phyloP scores from a whole-genome alignment of 2,888 invertebrate species.

The Trissoscelio sp. region DNA sequence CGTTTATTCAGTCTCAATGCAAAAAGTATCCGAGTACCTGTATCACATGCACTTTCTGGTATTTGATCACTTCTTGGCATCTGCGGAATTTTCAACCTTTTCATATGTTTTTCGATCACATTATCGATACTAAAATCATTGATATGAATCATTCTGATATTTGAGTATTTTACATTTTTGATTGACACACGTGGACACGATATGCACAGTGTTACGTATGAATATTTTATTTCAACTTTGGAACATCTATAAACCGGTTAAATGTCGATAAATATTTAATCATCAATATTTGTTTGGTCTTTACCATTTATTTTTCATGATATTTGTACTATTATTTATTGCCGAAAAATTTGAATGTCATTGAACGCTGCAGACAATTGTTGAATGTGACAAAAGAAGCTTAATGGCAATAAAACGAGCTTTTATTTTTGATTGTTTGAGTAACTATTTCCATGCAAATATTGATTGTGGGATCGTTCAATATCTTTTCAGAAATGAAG shows the following conservation, averaged over 20 bases:
- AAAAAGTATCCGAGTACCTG: slow-evolving; percentile 65
- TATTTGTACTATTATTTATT: background rate
- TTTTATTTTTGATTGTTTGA: background rate
- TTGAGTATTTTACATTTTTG: background rate
- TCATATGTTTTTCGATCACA: slow-evolving; percentile 37
- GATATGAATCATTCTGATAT: background rate
- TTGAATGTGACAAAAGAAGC: background rate
- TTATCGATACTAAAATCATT: slow-evolving; percentile 1
- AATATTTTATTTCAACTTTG: background rate
- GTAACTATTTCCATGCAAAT: background rate
- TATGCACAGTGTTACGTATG: too few relatives aligned
- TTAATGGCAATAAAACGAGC: background rate
- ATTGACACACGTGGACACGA: background rate
- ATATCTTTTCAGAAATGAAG: background rate
- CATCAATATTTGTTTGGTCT: too few relatives aligned
- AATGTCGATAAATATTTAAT: too few relatives aligned
- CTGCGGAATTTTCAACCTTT: slow-evolving; percentile 62
- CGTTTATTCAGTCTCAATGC: slow-evolving; percentile 68
- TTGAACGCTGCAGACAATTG: slow-evolving; percentile 5
- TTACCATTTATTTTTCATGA: too few relatives aligned
- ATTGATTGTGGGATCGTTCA: background rate
- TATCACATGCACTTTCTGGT: slow-evolving; percentile 63
- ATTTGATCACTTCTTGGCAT: slow-evolving; percentile 69
- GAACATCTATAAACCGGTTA: too few relatives aligned
- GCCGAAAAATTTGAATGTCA: background rate